Evolutionary conservation across 23 tunicate species (phyloP).

Genomic region (Halocynthia roretzi): DNA sequence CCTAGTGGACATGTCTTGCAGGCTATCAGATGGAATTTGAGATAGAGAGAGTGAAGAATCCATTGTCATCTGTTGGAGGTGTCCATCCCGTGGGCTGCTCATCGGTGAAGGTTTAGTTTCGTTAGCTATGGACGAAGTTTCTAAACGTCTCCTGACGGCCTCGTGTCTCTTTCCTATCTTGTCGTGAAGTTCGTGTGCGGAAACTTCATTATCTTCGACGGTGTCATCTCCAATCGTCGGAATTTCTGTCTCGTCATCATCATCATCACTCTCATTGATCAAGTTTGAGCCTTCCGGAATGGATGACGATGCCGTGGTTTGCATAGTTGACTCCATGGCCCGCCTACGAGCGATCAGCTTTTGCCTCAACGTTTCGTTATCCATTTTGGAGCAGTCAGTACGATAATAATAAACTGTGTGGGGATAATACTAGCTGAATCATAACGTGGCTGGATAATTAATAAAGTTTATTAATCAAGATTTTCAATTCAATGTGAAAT

Average conservation of each 20-base stretch:
- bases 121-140: neutral
- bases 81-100: too few species aligned
- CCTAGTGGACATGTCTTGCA: neutral
- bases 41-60: neutral
- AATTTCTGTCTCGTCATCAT: constrained; percentile 1
- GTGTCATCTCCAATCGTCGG: constrained; percentile 7
- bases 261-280: neutral
- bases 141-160: constrained; percentile 1
- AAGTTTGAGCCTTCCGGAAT: neutral
- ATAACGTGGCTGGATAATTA: too few species aligned
- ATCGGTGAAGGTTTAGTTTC: too few species aligned
- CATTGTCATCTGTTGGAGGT: neutral
- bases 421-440: too few species aligned
- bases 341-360: constrained; percentile 38
- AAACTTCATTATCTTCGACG: neutral
- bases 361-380: constrained; percentile 24
- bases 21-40: neutral
- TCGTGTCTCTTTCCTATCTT: constrained; percentile 18
- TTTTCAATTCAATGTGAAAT: too few species aligned
- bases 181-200: neutral
- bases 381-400: constrained; percentile 1
- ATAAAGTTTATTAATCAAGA: too few species aligned
- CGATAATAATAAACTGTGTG: too few species aligned
- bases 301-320: constrained; percentile 4
- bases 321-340: constrained; percentile 43